A percentile compares a stretch with the other conserved stretches of the same genome.
Evolutionary conservation across 2,113 vertebrate genomes (phyloP).

Genomic region (Accipiter virgatus): DNA sequence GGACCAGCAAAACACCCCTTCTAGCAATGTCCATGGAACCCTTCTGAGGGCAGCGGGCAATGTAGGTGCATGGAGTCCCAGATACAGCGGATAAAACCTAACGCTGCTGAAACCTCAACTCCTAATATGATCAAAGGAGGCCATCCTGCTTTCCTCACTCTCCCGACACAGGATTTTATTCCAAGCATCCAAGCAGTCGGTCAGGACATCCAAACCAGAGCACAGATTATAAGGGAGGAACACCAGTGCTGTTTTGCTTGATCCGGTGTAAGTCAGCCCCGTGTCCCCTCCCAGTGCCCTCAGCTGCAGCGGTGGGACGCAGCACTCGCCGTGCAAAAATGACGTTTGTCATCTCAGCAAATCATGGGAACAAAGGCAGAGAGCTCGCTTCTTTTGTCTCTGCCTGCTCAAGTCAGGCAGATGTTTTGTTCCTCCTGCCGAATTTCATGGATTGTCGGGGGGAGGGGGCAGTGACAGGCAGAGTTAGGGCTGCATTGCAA

Average conservation of each 20-base stretch:
- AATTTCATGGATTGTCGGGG: background rate
- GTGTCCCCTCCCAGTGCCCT: background rate
- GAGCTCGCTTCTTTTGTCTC: background rate
- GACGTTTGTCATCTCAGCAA: background rate
- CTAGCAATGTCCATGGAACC: background rate
- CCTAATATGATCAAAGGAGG: background rate
- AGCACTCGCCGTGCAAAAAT: background rate
- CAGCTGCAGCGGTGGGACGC: background rate
- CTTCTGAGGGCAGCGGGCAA: background rate
- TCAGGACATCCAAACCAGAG: background rate
- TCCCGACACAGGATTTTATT: background rate
- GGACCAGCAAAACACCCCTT: background rate
- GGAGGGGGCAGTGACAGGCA: background rate
- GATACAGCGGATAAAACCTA: background rate
- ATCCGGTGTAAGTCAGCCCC: background rate
- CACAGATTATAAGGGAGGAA: background rate
- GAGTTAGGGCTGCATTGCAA: background rate
- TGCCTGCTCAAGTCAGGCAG: background rate
- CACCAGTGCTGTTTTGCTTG: background rate
- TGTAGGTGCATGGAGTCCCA: background rate
- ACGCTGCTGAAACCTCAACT: background rate
- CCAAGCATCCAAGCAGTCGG: background rate
- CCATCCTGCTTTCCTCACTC: background rate
- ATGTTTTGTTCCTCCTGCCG: background rate
- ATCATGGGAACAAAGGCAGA: background rate